Evolutionary conservation across 2,113 vertebrate species (phyloP).

Genomic region (Ptyas mucosa): DNA sequence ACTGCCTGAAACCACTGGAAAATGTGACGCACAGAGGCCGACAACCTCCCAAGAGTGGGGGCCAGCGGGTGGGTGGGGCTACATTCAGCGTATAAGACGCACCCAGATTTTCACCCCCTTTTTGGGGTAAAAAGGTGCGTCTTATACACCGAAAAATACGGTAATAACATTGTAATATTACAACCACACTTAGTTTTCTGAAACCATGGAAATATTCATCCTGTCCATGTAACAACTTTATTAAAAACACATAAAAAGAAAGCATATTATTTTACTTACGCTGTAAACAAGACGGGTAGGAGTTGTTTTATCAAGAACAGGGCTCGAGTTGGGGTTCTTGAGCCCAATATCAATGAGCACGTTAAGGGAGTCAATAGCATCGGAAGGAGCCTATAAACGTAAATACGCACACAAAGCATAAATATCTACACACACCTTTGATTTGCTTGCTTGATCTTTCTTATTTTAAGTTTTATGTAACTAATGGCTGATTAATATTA

Average conservation of each 20-base stretch:
- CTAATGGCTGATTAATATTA: background rate
- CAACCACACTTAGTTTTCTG: background rate
- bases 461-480: background rate
- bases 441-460: background rate
- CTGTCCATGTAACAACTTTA: background rate
- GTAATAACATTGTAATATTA: background rate
- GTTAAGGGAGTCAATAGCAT: slow-evolving; percentile 80
- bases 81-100: no score
- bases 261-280: slow-evolving; percentile 70
- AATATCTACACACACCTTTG: background rate
- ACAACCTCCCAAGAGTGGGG: no score
- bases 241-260: background rate
- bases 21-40: no score
- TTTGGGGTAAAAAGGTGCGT: no score
- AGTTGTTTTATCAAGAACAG: slow-evolving; percentile 79
- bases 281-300: slow-evolving; percentile 76
- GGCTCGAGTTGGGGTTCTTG: slow-evolving; percentile 71
- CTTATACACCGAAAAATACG: no score
- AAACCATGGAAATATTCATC: background rate
- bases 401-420: background rate
- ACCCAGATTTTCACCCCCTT: no score
- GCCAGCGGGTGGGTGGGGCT: no score
- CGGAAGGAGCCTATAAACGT: slow-evolving; percentile 76
- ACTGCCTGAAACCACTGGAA: no score
- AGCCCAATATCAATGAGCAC: slow-evolving; percentile 80